These are phyloP conservation scores for Chaetogeoica ovagalla DNA, from an alignment of 2,888 invertebrate genomes.

Conservation along the genomic window DNA sequence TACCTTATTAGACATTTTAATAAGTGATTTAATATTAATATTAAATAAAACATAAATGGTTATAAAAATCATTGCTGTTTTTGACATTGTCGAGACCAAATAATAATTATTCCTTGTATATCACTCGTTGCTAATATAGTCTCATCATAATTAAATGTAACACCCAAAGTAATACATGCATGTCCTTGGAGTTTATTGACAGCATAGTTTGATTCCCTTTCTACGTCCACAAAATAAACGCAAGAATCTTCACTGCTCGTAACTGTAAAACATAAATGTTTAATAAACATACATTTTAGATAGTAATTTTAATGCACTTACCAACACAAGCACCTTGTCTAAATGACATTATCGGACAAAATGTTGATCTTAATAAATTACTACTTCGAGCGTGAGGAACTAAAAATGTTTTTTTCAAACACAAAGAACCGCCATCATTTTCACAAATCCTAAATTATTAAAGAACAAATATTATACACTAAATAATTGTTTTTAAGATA, in stretches of 20 bases:
- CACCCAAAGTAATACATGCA: slow-evolving; percentile 78
- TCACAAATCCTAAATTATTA: slow-evolving; percentile 65
- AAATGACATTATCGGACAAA: slow-evolving; percentile 85
- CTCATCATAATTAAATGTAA: slow-evolving; percentile 87
- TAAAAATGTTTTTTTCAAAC: slow-evolving; percentile 69
- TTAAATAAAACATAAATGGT: not conserved
- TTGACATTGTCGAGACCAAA: slow-evolving; percentile 66
- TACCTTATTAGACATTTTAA: no score
- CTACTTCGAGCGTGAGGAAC: slow-evolving; percentile 65
- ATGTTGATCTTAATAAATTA: slow-evolving; percentile 70
- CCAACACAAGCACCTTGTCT: slow-evolving; percentile 78
- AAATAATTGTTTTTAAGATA: not conserved
- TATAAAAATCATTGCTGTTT: slow-evolving; percentile 15
- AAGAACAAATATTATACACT: not conserved
- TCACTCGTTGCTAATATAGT: slow-evolving; percentile 83
- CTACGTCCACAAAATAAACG: slow-evolving; percentile 78
- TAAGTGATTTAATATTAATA: no score
- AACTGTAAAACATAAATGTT: slow-evolving; percentile 61
- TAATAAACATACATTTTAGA: not conserved
- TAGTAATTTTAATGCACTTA: slow-evolving; percentile 58
- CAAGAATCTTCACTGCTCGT: slow-evolving; percentile 78
- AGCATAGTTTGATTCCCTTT: slow-evolving; percentile 63
- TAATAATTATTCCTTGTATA: slow-evolving; percentile 75
- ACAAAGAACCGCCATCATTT: slow-evolving; percentile 67
- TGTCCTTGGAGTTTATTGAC: slow-evolving; percentile 73